Conservation (phyloP, 2,888 invertebrate genomes). For the Drosophila anomelani region DNA sequence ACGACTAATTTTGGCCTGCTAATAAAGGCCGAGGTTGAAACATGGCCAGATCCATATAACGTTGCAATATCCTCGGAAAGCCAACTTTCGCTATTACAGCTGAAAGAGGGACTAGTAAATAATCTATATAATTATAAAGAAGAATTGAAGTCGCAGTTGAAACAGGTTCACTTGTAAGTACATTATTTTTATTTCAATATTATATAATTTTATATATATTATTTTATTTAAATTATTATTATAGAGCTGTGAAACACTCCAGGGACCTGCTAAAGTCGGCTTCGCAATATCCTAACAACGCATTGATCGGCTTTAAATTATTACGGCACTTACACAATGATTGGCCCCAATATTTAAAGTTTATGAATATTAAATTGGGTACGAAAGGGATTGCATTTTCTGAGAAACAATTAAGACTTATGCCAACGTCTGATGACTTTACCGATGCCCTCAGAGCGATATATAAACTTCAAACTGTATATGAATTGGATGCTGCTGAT, state of each 20-base stretch:
- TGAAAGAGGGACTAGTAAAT: conserved; percentile 7
- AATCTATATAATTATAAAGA: conserved; percentile 26
- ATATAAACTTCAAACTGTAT: conserved; percentile 19
- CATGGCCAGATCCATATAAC: background rate
- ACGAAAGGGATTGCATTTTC: background rate
- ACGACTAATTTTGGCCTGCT: background rate
- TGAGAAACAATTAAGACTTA: background rate
- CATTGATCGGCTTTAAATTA: background rate
- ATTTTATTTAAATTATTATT: background rate
- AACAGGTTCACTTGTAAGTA: conserved; percentile 11
- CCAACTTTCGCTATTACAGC: conserved; percentile 8
- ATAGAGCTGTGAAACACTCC: conserved; percentile 3
- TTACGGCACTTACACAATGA: conserved; percentile 17
- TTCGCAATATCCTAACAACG: background rate
- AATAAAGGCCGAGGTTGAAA: background rate
- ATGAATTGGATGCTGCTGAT: conserved; percentile 20
- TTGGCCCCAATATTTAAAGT: conserved; percentile 22
- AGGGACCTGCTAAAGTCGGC: background rate
- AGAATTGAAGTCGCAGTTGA: background rate
- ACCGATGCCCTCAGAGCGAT: conserved; percentile 20
- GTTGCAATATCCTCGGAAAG: conserved; percentile 23
- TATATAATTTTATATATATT: no score
- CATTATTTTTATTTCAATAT: no score
- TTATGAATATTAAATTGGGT: conserved; percentile 8
- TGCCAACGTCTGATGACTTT: conserved; percentile 22